Conservation (phyloP, 2,113 vertebrate species). For the Erythrocercus mccallii region DNA sequence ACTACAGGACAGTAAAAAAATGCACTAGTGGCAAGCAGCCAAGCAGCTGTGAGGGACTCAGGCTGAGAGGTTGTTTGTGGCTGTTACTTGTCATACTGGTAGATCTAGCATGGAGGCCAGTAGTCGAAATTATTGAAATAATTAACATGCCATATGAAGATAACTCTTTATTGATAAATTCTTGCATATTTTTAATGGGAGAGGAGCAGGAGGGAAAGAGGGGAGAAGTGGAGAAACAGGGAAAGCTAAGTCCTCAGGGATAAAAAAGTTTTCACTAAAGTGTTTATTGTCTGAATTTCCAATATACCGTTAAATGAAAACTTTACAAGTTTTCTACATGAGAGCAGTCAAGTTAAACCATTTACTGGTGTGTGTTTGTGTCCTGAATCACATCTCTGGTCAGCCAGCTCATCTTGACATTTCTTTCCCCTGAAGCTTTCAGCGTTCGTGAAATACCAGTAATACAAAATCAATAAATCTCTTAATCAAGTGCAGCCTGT, state of each 20-base stretch:
- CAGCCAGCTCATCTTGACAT: not conserved
- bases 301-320: not conserved
- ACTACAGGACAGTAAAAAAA: not conserved
- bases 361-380: accelerated
- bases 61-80: not conserved
- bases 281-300: not conserved
- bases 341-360: not conserved
- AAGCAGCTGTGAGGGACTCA: not conserved
- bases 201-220: accelerated
- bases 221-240: not conserved
- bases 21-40: not conserved
- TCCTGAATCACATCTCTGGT: not conserved
- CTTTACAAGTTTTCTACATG: not conserved
- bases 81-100: not conserved
- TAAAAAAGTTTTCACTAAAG: not conserved
- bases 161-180: not conserved
- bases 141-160: not conserved
- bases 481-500: not conserved
- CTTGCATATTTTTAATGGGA: not conserved
- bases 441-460: not conserved
- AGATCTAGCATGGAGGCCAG: not conserved
- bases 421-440: not conserved
- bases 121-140: not conserved
- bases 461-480: not conserved
- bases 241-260: not conserved